Percentiles rank a stretch among this genome's conserved stretches.
Evolutionary conservation across 1,140 invertebrate genomes (phyloP).

Genomic region (Schlechtendalia chinensis): DNA sequence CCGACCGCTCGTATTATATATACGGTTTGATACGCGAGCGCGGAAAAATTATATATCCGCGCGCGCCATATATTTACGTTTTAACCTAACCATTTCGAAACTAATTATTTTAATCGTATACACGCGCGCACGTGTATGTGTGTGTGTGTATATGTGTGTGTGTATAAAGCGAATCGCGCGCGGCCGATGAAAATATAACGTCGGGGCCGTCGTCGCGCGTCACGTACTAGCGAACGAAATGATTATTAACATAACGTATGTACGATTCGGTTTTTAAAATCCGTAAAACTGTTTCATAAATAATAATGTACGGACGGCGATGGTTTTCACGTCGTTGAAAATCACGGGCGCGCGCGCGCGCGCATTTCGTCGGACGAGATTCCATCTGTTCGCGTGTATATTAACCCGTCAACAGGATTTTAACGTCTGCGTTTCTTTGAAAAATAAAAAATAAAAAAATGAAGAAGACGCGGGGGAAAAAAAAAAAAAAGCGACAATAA

Average conservation of each 20-base stretch:
- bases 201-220: conserved; percentile 14
- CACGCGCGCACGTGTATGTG: too few relatives aligned
- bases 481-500: not conserved
- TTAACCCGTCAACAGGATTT: conserved; percentile 31
- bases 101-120: conserved; percentile 40
- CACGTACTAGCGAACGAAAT: conserved; percentile 29
- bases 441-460: conserved; percentile 16
- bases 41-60: not conserved
- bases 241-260: not conserved
- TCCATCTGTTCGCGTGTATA: not conserved
- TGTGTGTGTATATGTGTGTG: too few relatives aligned
- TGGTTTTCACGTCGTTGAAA: not conserved
- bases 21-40: too few relatives aligned
- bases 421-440: conserved; percentile 28
- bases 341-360: not conserved
- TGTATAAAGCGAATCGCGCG: conserved; percentile 20
- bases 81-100: conserved; percentile 29
- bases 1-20: not conserved
- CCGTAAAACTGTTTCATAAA: conserved; percentile 16
- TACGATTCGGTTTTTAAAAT: conserved; percentile 17
- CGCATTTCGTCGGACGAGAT: conserved; percentile 20
- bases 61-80: too few relatives aligned
- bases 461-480: too few relatives aligned
- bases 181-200: not conserved
- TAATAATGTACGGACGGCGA: not conserved